Conservation (phyloP, 2,113 vertebrate genomes). For the Zosterops borbonicus region DNA sequence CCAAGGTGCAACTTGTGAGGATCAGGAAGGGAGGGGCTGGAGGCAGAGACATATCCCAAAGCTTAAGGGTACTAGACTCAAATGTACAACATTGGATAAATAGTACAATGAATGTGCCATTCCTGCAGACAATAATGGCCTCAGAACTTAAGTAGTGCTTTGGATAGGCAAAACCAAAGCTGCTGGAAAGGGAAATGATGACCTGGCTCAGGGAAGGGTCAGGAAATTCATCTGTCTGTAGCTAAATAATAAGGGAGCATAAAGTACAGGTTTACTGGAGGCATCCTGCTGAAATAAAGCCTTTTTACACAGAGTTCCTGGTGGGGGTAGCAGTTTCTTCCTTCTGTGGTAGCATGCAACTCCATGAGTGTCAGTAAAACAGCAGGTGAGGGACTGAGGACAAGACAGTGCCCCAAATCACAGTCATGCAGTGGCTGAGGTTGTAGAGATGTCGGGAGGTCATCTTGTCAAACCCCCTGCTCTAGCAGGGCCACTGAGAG, state of each 20-base stretch:
- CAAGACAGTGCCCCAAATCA: neutral
- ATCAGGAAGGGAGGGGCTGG: neutral
- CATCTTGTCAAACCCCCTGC: neutral
- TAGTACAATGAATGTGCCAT: rapidly evolving
- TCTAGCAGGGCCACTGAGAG: neutral
- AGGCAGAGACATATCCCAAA: neutral
- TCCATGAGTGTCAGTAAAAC: neutral
- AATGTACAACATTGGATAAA: neutral
- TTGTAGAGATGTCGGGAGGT: neutral
- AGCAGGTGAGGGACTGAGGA: neutral
- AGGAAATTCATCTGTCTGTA: neutral
- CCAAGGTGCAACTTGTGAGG: neutral
- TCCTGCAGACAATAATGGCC: neutral
- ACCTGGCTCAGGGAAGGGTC: neutral
- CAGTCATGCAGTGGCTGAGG: neutral
- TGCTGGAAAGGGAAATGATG: neutral
- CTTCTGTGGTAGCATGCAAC: neutral
- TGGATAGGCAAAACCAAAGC: neutral
- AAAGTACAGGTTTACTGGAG: neutral
- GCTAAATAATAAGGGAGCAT: neutral
- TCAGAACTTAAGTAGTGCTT: neutral
- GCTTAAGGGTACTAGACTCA: neutral
- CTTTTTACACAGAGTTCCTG: neutral
- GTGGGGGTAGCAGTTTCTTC: neutral
- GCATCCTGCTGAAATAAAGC: neutral